A percentile compares a stretch with the other conserved stretches of the same genome.
Evolutionary conservation across 2,113 vertebrate species (phyloP).

Genomic region (Cololabis saira): DNA sequence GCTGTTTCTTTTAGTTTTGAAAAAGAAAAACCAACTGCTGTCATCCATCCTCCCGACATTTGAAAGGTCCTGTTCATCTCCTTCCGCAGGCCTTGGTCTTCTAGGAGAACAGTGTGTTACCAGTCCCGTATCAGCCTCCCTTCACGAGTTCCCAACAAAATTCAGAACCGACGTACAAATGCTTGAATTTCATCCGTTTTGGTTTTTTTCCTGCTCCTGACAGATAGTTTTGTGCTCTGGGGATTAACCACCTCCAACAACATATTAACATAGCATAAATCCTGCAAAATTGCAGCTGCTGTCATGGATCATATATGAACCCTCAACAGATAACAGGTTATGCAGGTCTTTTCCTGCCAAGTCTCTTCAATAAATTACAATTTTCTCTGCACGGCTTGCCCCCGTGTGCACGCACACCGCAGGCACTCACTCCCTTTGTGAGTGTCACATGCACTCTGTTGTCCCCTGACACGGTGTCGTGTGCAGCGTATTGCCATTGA

Average conservation of each 20-base stretch:
- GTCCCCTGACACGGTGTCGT: constrained; percentile 31
- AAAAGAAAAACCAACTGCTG: too few species aligned
- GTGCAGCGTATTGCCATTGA: constrained; percentile 51
- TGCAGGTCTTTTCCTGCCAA: constrained; percentile 33
- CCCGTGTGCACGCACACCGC: constrained; percentile 28
- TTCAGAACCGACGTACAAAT: too few species aligned
- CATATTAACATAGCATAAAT: constrained; percentile 10
- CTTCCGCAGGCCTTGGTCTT: too few species aligned
- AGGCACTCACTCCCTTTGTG: constrained; percentile 21
- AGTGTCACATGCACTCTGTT: neutral
- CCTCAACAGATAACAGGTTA: constrained; percentile 29
- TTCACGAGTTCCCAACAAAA: too few species aligned
- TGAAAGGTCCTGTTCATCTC: too few species aligned
- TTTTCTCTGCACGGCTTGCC: neutral
- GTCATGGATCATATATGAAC: constrained; percentile 6
- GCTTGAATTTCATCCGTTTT: too few species aligned
- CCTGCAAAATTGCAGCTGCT: constrained; percentile 23
- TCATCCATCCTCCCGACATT: too few species aligned
- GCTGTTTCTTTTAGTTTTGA: too few species aligned
- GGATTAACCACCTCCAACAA: neutral
- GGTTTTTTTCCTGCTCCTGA: neutral
- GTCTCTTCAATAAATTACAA: constrained; percentile 28
- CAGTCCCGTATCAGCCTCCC: too few species aligned
- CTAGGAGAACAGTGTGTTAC: too few species aligned
- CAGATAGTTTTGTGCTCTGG: neutral